Percentiles rank a stretch among this genome's conserved stretches.
Evolutionary conservation across 2,888 invertebrate species (phyloP).

Genomic region (Lochmaea capreae): DNA sequence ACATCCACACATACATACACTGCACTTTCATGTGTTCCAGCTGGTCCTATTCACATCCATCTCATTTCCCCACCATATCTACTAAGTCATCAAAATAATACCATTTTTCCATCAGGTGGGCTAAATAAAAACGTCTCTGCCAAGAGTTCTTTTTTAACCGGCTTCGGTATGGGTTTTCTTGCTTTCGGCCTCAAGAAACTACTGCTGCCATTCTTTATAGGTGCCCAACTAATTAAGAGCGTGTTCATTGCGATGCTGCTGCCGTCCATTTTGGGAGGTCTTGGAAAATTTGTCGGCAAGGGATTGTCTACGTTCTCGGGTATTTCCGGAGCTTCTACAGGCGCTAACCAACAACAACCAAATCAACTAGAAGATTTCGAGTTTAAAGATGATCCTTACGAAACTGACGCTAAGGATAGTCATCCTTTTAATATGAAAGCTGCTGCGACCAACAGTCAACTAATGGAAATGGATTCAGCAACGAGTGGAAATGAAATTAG

Average conservation of each 20-base stretch:
- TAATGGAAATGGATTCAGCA: slow-evolving; percentile 47
- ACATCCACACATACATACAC: neutral
- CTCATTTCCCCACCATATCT: neutral
- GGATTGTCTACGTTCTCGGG: slow-evolving; percentile 75
- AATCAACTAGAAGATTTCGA: slow-evolving; percentile 75
- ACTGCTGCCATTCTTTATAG: slow-evolving; percentile 84
- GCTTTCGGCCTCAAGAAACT: slow-evolving; percentile 86
- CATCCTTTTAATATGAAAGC: slow-evolving; percentile 62
- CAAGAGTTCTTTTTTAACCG: slow-evolving; percentile 74
- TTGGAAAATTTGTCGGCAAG: slow-evolving; percentile 87
- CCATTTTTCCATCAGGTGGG: slow-evolving; percentile 26
- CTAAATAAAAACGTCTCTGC: slow-evolving; percentile 55
- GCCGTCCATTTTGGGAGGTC: slow-evolving; percentile 84
- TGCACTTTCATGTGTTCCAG: neutral
- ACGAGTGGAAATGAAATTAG: slow-evolving; percentile 27
- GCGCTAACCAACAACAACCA: slow-evolving; percentile 56
- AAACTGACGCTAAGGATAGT: slow-evolving; percentile 58
- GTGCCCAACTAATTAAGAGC: slow-evolving; percentile 85
- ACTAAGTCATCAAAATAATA: slow-evolving; percentile 14
- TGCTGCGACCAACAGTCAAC: slow-evolving; percentile 53
- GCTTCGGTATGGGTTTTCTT: slow-evolving; percentile 76
- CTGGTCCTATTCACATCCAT: neutral
- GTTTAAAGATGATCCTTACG: slow-evolving; percentile 75
- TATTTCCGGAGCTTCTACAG: slow-evolving; percentile 66
- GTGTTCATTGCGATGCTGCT: slow-evolving; percentile 86